Evolutionary conservation across 2,797 vertebrate genomes (phyloP), one percentile per base, ranked within the genome.

Genomic region (Fratercula arctica): DNA sequence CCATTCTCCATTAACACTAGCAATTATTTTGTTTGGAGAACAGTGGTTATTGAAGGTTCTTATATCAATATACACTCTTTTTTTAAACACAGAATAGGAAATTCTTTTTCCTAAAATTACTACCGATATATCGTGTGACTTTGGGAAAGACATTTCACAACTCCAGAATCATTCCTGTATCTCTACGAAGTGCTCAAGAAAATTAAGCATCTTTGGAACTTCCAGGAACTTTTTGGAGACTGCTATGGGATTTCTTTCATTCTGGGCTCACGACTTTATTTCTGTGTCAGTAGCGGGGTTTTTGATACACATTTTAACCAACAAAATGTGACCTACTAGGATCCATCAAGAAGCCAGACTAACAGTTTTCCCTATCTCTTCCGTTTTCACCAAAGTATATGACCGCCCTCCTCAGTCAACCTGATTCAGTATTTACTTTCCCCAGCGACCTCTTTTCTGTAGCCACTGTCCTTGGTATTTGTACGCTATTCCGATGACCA

Each of bases 21-120:
- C 31, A 89, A 80, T 89, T 94, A 66, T 54, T 96, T 67, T 90
- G 59, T 76, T 79, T 68, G 17, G 41, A 51, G 53, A 87, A 88
- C 66, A 87, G 57, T 17, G 51, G 60, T 45, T 48, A 81, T 3
- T 68, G 35, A 79, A 85, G 35, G 57, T 95, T 50, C 66, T 85
- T 63, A 46, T 8, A 85, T 67, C 18, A 51, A 46, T 51, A 73
- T 2, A 81, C 3, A 56, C 2, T 67, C 5, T 51, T 48, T 24
- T 84, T 28, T n/a, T 0, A 24, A 70, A 91, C 37, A 87, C 14
- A 85, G 46, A 74, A 26, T 23, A 89, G 10, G 18, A 35, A 70
- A 76, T 68, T 83, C 1, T 89, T 85, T 83, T 78, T 93, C 46
- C 60, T 82, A 67, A 48, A 80, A 82, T 64, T 46, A 61, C 19